These are phyloP conservation scores for Sapajus apella DNA, from an alignment of 2,113 vertebrate species.

Conservation along the genomic window DNA sequence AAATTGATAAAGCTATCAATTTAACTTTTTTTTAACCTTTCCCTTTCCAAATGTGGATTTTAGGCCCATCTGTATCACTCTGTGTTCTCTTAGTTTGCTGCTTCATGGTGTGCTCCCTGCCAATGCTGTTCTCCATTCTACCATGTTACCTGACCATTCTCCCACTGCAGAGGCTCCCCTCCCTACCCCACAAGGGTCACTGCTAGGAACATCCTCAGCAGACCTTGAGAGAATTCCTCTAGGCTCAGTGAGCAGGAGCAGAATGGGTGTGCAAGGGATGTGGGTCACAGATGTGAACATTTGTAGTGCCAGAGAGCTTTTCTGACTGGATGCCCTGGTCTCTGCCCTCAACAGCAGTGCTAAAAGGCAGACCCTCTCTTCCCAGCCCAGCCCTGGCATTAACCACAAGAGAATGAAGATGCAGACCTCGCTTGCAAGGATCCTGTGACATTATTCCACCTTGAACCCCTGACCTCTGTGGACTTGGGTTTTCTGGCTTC, in stretches of 20 bases:
- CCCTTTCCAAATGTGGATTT: neutral
- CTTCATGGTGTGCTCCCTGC: neutral
- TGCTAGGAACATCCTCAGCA: too few relatives aligned
- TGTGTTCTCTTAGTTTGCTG: neutral
- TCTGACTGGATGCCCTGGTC: fast-evolving
- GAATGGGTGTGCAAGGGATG: too few relatives aligned
- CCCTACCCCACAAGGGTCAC: neutral
- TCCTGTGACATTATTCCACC: neutral
- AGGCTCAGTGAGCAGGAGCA: neutral
- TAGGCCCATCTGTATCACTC: neutral
- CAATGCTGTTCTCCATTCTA: neutral
- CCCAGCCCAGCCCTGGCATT: neutral
- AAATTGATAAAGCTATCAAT: neutral
- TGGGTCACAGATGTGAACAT: neutral
- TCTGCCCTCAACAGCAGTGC: neutral
- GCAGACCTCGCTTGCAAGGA: neutral
- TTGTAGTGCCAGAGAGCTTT: neutral
- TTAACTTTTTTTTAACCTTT: neutral
- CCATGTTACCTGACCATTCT: neutral
- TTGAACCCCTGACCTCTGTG: neutral
- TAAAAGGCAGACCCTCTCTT: neutral
- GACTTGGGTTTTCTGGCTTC: neutral
- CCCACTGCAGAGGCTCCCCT: neutral
- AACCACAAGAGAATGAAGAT: neutral
- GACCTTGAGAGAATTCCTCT: neutral